phyloP scores from a whole-genome alignment of 1,140 invertebrate genomes.

The Drosophila sucinea region DNA sequence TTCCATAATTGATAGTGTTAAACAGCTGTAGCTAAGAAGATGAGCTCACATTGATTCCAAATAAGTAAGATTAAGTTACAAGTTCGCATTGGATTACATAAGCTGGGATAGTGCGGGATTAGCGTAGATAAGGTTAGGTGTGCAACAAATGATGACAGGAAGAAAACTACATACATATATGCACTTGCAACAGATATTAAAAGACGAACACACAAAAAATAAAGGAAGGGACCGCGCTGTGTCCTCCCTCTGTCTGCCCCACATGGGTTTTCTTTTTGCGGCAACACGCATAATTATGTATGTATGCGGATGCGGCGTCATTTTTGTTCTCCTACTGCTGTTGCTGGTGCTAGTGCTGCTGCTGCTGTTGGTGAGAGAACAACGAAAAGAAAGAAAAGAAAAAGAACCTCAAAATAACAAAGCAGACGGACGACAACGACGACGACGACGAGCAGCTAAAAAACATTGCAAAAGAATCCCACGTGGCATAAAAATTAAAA shows the following conservation, averaged over 20 bases:
- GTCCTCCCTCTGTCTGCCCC: not conserved
- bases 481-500: conserved; percentile 78
- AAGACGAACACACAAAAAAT: conserved; percentile 44
- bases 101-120: not conserved
- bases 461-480: conserved; percentile 55
- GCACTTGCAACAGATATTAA: not conserved
- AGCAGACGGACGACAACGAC: not conserved
- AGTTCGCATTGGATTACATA: not conserved
- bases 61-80: not conserved
- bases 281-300: conserved; percentile 76
- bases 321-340: conserved; percentile 3
- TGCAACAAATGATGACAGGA: conserved; percentile 9
- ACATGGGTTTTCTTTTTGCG: conserved; percentile 50
- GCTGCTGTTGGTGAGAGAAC: not conserved
- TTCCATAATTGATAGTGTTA: too few species aligned
- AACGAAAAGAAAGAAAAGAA: conserved; percentile 26
- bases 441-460: conserved; percentile 14
- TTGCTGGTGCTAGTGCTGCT: not conserved
- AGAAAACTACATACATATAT: conserved; percentile 3
- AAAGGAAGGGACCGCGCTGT: conserved; percentile 25
- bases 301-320: conserved; percentile 30
- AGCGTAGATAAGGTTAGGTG: not conserved
- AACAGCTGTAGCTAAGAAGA: too few species aligned
- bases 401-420: conserved; percentile 21
- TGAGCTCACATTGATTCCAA: not conserved